phyloP scores from a whole-genome alignment of 2,888 invertebrate genomes.

The Idaea aversata region DNA sequence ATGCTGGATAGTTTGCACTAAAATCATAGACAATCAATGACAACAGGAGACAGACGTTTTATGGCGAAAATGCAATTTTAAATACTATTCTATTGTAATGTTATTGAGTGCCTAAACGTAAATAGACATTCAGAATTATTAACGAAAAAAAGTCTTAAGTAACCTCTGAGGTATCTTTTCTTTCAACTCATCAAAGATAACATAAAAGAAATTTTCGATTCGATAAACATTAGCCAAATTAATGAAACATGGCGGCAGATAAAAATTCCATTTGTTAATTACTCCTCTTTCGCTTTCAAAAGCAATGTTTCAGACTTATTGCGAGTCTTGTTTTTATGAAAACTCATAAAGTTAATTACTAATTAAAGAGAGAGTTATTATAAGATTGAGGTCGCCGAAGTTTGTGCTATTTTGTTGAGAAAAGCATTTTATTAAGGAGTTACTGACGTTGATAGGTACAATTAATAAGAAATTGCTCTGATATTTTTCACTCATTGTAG shows the following conservation, averaged over 20 bases:
- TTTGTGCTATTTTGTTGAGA: slow-evolving; percentile 6
- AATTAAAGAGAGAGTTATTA: slow-evolving; percentile 13
- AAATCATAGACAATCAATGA: no score
- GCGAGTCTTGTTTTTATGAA: slow-evolving; percentile 20
- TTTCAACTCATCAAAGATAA: background rate
- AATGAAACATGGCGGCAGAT: slow-evolving; percentile 38
- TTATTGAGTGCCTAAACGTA: background rate
- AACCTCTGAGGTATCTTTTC: background rate
- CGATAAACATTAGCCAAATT: slow-evolving; percentile 30
- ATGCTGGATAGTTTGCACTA: no score
- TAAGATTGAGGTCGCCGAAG: background rate
- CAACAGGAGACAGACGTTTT: no score
- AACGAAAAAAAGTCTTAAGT: slow-evolving; percentile 3
- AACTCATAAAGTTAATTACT: slow-evolving; percentile 17
- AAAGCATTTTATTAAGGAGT: background rate
- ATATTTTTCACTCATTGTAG: no score
- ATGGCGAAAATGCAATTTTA: no score
- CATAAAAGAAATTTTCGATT: slow-evolving; percentile 6
- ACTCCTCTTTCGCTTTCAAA: slow-evolving; percentile 31
- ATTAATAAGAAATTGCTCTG: background rate
- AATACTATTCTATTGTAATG: no score
- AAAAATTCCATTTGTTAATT: slow-evolving; percentile 57
- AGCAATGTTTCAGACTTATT: slow-evolving; percentile 24
- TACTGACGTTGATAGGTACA: slow-evolving; percentile 6
- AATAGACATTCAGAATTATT: background rate